phyloP scores from a whole-genome alignment of 2,113 vertebrate species.

The Otocyon megalotis region DNA sequence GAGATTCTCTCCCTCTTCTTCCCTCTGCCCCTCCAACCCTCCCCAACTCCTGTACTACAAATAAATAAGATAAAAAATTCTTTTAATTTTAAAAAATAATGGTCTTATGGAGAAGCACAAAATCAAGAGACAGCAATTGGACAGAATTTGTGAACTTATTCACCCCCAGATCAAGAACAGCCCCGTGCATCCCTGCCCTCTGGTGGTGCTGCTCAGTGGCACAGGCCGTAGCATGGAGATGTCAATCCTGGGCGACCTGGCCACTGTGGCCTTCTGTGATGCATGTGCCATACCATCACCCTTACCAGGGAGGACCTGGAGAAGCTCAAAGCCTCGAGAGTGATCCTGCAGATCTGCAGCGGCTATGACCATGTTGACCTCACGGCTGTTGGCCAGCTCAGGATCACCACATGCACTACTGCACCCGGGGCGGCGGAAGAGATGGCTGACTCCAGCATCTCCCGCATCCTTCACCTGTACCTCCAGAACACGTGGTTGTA shows the following conservation, averaged over 20 bases:
- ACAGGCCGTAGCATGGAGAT: conserved; percentile 98
- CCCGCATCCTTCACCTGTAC: conserved; percentile 98
- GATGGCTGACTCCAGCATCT: conserved; percentile 96
- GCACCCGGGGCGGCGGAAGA: conserved; percentile 92
- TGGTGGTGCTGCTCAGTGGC: conserved; percentile 97
- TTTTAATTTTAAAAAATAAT: too few relatives aligned
- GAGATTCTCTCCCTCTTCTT: neutral
- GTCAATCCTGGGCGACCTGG: conserved; percentile 98
- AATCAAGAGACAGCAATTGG: neutral
- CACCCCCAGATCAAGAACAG: conserved; percentile 99
- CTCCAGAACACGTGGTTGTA: conserved; percentile 98
- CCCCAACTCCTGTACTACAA: neutral
- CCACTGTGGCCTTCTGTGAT: conserved; percentile 98
- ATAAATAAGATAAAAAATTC: neutral
- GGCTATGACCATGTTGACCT: conserved; percentile 98
- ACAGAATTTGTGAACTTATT: conserved; percentile 91
- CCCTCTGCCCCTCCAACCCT: neutral
- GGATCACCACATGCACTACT: conserved; percentile 93
- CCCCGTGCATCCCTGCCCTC: conserved; percentile 97
- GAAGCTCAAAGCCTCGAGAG: conserved; percentile 98
- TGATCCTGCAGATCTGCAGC: conserved; percentile 97
- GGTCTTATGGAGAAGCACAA: neutral
- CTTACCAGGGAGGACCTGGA: conserved; percentile 97
- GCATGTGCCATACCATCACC: conserved; percentile 99
- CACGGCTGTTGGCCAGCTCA: conserved; percentile 96